A percentile compares a stretch with the other conserved stretches of the same genome.
phyloP scores from a whole-genome alignment of 2,888 invertebrate genomes.

The Eupithecia insigniata region DNA sequence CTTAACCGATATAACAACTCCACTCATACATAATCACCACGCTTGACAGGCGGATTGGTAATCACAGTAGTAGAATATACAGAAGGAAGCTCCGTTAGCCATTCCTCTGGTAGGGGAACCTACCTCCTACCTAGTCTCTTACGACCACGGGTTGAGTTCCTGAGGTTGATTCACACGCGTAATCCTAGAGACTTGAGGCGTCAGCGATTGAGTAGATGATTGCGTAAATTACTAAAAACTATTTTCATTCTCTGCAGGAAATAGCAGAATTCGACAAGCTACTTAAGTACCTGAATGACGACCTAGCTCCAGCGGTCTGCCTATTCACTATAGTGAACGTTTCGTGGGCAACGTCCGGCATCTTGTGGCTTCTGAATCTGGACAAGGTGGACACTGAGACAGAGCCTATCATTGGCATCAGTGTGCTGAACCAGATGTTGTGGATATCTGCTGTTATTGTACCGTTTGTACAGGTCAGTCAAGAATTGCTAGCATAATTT shows the following conservation, averaged over 20 bases:
- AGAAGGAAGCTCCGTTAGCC: too few relatives aligned
- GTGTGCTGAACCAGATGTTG: slow-evolving; percentile 84
- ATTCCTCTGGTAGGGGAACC: too few relatives aligned
- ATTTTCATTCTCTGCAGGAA: slow-evolving; percentile 80
- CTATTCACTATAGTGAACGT: slow-evolving; percentile 90
- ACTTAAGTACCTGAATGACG: slow-evolving; percentile 89
- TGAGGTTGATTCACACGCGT: too few relatives aligned
- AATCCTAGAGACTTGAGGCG: too few relatives aligned
- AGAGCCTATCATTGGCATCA: slow-evolving; percentile 84
- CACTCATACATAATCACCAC: too few relatives aligned
- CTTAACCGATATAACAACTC: too few relatives aligned
- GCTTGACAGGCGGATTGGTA: too few relatives aligned
- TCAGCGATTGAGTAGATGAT: too few relatives aligned
- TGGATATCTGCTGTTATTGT: slow-evolving; percentile 87
- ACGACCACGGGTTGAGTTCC: too few relatives aligned
- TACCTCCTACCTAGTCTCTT: too few relatives aligned
- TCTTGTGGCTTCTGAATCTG: slow-evolving; percentile 86
- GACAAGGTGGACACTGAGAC: slow-evolving; percentile 85
- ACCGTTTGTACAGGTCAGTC: slow-evolving; percentile 88
- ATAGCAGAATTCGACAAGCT: slow-evolving; percentile 91
- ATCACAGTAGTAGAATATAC: too few relatives aligned
- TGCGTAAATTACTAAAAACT: neutral
- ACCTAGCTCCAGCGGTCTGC: slow-evolving; percentile 90
- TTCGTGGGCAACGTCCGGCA: slow-evolving; percentile 88
- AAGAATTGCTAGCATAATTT: neutral